Evolutionary conservation across 1,140 invertebrate genomes (phyloP).

Genomic region (Leptestheria dahalacensis): DNA sequence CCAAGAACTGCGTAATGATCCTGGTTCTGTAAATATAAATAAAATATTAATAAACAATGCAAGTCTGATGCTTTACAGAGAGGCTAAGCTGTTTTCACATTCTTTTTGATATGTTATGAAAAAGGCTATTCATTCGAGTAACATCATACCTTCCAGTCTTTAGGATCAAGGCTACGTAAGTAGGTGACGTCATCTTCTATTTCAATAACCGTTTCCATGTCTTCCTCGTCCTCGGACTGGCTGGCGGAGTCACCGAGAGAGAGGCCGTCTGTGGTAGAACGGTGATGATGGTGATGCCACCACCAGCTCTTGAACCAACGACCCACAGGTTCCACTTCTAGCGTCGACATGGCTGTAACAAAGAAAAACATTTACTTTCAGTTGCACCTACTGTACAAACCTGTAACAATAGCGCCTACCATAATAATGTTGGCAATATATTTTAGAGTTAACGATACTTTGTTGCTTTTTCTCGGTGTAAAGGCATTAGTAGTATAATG

Average conservation of each 20-base stretch:
- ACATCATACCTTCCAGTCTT: constrained; percentile 66
- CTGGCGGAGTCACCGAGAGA: constrained; percentile 20
- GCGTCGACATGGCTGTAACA: not conserved
- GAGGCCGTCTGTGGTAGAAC: constrained; percentile 25
- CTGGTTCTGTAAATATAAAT: constrained; percentile 45
- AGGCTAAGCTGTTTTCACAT: not conserved
- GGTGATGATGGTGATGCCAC: constrained; percentile 25
- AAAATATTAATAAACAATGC: not conserved
- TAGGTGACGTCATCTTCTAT: constrained; percentile 67
- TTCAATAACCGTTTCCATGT: constrained; percentile 26
- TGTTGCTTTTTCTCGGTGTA: too few species aligned
- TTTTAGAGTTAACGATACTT: too few species aligned
- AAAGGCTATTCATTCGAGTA: constrained; percentile 10
- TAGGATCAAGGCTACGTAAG: constrained; percentile 79
- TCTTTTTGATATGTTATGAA: not conserved
- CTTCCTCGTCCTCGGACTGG: constrained; percentile 22
- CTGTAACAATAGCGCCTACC: not conserved
- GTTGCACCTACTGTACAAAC: too few species aligned
- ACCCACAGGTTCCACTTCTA: constrained; percentile 31
- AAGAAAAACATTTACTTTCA: too few species aligned
- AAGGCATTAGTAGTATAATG: too few species aligned
- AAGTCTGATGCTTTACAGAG: not conserved
- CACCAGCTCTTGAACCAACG: constrained; percentile 31
- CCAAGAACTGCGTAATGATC: constrained; percentile 92
- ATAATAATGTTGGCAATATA: not conserved